phyloP scores from a whole-genome alignment of 2,113 vertebrate species.

The Zeus faber region DNA sequence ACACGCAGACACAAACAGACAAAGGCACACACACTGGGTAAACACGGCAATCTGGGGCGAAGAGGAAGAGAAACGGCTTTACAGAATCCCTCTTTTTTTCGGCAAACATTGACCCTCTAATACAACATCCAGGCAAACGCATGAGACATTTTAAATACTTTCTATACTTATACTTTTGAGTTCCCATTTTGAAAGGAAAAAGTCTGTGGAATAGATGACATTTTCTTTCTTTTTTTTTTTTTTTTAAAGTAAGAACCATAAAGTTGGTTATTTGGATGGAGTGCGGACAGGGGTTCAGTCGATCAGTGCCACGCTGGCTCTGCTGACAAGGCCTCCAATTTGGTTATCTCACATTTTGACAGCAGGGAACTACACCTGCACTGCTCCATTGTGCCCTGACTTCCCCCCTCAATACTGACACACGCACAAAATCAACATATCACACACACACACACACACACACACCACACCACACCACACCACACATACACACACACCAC shows the following conservation, averaged over 20 bases:
- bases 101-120: slow-evolving; percentile 64
- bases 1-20: slow-evolving; percentile 3
- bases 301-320: slow-evolving; percentile 24
- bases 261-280: background rate
- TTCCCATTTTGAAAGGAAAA: too few species aligned
- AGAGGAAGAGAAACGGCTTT: slow-evolving; percentile 64
- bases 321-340: slow-evolving; percentile 41
- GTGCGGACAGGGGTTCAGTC: slow-evolving; percentile 5
- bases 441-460: slow-evolving; percentile 25
- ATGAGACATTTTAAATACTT: slow-evolving; percentile 37
- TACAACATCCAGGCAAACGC: slow-evolving; percentile 50
- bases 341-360: slow-evolving; percentile 68
- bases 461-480: slow-evolving; percentile 36
- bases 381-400: slow-evolving; percentile 56
- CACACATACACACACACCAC: slow-evolving; percentile 35
- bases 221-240: background rate
- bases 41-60: slow-evolving; percentile 72
- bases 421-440: background rate
- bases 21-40: slow-evolving; percentile 35
- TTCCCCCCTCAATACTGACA: slow-evolving; percentile 32
- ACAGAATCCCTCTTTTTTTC: slow-evolving; percentile 64
- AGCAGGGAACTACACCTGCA: slow-evolving; percentile 77
- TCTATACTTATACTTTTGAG: slow-evolving; percentile 15
- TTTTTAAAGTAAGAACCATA: background rate
- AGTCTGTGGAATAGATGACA: background rate